Percentiles rank a stretch among this genome's conserved stretches.
Conservation (phyloP, 2,888 invertebrate genomes). For the Stegophylla sp. region DNA sequence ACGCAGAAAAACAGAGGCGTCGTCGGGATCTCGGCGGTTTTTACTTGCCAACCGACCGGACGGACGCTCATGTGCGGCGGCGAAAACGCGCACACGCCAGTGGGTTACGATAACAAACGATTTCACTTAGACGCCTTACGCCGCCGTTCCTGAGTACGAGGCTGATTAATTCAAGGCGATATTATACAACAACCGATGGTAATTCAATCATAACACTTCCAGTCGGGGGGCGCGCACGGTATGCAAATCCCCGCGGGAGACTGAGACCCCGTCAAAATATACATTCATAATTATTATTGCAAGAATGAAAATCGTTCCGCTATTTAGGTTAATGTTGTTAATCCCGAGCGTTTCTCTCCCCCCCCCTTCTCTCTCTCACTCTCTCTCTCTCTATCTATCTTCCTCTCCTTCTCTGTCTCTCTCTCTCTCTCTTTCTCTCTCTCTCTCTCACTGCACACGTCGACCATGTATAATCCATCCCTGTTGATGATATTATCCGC, state of each 20-base stretch:
- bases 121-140: background rate
- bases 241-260: conserved; percentile 22
- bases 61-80: background rate
- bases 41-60: too few relatives aligned
- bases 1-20: background rate
- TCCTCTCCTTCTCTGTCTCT: too few relatives aligned
- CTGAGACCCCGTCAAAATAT: conserved; percentile 33
- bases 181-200: background rate
- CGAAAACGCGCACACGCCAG: background rate
- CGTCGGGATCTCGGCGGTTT: background rate
- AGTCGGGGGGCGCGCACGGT: background rate
- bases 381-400: too few relatives aligned
- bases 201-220: conserved; percentile 31
- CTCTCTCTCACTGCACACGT: background rate
- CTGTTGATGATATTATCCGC: conserved; percentile 30
- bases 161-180: conserved; percentile 22
- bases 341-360: background rate
- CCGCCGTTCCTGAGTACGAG: background rate
- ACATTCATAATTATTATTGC: conserved; percentile 27
- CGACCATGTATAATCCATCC: conserved; percentile 29
- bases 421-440: too few relatives aligned
- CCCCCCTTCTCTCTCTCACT: too few relatives aligned
- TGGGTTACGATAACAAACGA: background rate
- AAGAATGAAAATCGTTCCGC: conserved; percentile 45
- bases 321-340: conserved; percentile 39